phyloP scores from a whole-genome alignment of 2,888 invertebrate species.

The Erebia aethiops region DNA sequence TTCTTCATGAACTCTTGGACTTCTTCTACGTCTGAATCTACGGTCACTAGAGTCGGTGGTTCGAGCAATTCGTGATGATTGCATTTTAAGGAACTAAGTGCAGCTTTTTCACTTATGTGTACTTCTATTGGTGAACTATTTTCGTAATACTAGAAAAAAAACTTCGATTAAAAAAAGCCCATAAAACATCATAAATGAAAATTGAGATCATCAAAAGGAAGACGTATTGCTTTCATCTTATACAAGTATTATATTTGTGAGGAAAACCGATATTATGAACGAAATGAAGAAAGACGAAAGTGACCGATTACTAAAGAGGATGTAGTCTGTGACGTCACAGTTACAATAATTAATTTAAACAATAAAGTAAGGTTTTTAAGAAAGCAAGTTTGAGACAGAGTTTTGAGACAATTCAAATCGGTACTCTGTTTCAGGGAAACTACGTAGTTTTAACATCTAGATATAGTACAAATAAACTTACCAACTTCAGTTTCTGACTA shows the following conservation, averaged over 20 bases:
- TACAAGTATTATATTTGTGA: too few species aligned
- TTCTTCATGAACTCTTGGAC: constrained; percentile 66
- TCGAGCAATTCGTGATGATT: constrained; percentile 52
- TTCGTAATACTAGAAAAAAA: constrained; percentile 80
- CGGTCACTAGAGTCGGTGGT: constrained; percentile 58
- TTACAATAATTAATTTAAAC: too few species aligned
- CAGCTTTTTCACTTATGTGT: constrained; percentile 74
- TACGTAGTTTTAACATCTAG: too few species aligned
- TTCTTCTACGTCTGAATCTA: constrained; percentile 67
- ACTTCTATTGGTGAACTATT: constrained; percentile 83
- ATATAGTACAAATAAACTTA: constrained; percentile 59
- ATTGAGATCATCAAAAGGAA: background rate
- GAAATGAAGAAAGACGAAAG: too few species aligned
- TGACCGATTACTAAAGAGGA: too few species aligned
- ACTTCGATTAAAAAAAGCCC: background rate
- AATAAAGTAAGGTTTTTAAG: too few species aligned
- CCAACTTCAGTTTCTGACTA: constrained; percentile 80
- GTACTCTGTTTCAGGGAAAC: too few species aligned
- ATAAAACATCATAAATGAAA: background rate
- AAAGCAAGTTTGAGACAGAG: too few species aligned
- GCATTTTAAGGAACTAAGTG: constrained; percentile 79
- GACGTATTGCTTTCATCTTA: too few species aligned
- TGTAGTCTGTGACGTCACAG: too few species aligned
- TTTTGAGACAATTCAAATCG: too few species aligned
- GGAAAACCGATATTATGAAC: too few species aligned